These are phyloP conservation scores for Rugalucina vietnamica DNA, from an alignment of 2,888 invertebrate species.

Conservation along the genomic window DNA sequence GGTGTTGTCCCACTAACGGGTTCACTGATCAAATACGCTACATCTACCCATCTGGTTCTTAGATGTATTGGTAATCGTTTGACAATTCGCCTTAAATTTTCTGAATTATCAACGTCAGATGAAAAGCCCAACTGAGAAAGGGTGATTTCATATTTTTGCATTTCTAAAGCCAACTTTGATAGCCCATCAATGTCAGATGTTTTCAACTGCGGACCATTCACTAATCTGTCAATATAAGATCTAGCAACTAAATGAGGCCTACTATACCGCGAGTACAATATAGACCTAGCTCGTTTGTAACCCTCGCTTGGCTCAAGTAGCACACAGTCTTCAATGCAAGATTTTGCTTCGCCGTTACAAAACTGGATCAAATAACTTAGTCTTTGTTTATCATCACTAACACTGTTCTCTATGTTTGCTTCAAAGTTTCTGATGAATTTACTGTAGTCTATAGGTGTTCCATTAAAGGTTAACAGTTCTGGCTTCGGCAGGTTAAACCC, in stretches of 20 bases:
- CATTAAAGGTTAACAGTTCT: slow-evolving; percentile 26
- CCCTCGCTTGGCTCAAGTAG: slow-evolving; percentile 23
- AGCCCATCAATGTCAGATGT: slow-evolving; percentile 9
- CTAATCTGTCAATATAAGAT: slow-evolving; percentile 28
- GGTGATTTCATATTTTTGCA: slow-evolving; percentile 39
- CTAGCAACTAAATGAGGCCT: slow-evolving; percentile 32
- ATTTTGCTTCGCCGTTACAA: slow-evolving; percentile 15
- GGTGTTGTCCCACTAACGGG: slow-evolving; percentile 26
- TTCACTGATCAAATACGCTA: slow-evolving; percentile 34
- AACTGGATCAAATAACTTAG: slow-evolving; percentile 27
- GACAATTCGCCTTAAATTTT: too few species aligned
- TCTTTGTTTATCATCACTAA: slow-evolving; percentile 18
- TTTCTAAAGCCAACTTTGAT: slow-evolving; percentile 28
- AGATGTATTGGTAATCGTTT: slow-evolving; percentile 29
- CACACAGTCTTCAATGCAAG: slow-evolving; percentile 32
- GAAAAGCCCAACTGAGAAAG: slow-evolving; percentile 31
- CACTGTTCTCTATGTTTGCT: slow-evolving; percentile 16
- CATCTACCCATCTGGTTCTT: slow-evolving; percentile 39
- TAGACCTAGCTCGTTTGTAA: slow-evolving; percentile 26
- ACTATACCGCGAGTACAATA: slow-evolving; percentile 30
- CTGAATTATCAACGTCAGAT: too few species aligned
- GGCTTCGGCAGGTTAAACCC: slow-evolving; percentile 38
- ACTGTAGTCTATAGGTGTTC: background rate
- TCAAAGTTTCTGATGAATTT: slow-evolving; percentile 17
- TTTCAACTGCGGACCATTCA: slow-evolving; percentile 15